Evolutionary conservation across 23 tunicate genomes (phyloP), one percentile per base, ranked within the genome.

Genomic region (Ascidia mentula): DNA sequence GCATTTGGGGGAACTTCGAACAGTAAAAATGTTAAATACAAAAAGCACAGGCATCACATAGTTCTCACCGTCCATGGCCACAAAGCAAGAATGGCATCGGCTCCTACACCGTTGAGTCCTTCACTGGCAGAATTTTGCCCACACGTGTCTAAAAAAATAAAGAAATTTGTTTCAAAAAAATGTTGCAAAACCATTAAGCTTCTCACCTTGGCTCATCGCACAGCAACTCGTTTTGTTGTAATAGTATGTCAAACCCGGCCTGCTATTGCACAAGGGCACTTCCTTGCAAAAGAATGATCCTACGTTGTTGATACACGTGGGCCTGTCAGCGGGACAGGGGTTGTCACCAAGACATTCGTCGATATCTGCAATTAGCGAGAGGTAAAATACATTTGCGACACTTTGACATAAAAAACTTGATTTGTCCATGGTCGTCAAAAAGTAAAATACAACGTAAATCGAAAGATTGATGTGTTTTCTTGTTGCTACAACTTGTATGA

Each of bases 31-130:
- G n/a, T n/a, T n/a, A n/a, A n/a, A n/a, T n/a, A n/a, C n/a, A n/a
- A n/a, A n/a, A n/a, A n/a, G n/a, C n/a, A n/a, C n/a, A n/a, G n/a
- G n/a, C n/a, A n/a, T n/a, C n/a, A n/a, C n/a, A n/a, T n/a, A n/a
- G n/a, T 6, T 53, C 89, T 40, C 34, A 85, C 89, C 46, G 83
- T 78, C 89, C 89, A 85, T 1, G 89, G 83, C 89, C 89, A 85
- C 12, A 31, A 69, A 32, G 46, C 65, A 0, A 78, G 72, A 31
- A 34, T 34, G 0, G 34, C 36, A 78, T 85, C 45, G 4, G 40
- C 35, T 20, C 83, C 89, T 71, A 31, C 28, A 24, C 60, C 70
- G 32, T 37, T 18, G 1, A 12, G 13, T 15, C 31, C 40, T 34
- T 75, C 82, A 42, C 83, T 78, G 65, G 33, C 72, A 7, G 73